phyloP scores from a whole-genome alignment of 2,113 vertebrate genomes.

The Platichthys stellatus region DNA sequence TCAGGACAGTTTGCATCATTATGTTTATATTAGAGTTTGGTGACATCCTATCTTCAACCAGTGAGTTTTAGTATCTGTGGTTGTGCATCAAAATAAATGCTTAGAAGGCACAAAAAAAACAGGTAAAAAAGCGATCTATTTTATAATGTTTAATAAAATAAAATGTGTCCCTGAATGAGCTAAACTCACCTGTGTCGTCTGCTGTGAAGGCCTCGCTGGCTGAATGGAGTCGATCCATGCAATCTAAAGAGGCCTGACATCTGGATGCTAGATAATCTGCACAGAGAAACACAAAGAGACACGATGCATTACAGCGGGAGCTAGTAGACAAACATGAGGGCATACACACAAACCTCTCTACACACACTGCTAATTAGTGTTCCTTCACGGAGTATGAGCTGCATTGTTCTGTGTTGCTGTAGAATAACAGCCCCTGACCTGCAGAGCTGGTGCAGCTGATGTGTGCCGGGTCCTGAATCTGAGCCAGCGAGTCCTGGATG shows the following conservation, averaged over 20 bases:
- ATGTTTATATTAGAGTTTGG: background rate
- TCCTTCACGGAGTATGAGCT: background rate
- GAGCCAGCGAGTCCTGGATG: conserved; percentile 87
- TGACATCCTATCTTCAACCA: background rate
- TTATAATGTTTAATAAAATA: background rate
- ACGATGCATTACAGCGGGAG: background rate
- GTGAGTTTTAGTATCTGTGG: too few species aligned
- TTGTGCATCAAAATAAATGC: too few species aligned
- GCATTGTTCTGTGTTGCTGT: background rate
- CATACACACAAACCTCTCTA: background rate
- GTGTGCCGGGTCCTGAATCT: conserved; percentile 89
- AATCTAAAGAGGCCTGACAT: conserved; percentile 83
- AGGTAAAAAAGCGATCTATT: too few species aligned
- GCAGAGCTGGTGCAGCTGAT: conserved; percentile 90
- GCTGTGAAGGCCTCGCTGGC: conserved; percentile 80
- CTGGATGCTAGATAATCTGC: conserved; percentile 94
- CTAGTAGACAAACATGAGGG: background rate
- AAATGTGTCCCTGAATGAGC: background rate
- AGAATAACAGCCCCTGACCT: conserved; percentile 76
- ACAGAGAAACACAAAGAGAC: conserved; percentile 5
- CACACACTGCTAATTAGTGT: background rate
- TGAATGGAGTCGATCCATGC: conserved; percentile 81
- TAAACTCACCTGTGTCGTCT: conserved; percentile 83
- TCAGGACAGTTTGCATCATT: background rate
- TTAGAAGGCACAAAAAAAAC: too few species aligned